Conservation (phyloP, 35 echinoderm and acorn worm species). For the Apostichopus californicus region DNA sequence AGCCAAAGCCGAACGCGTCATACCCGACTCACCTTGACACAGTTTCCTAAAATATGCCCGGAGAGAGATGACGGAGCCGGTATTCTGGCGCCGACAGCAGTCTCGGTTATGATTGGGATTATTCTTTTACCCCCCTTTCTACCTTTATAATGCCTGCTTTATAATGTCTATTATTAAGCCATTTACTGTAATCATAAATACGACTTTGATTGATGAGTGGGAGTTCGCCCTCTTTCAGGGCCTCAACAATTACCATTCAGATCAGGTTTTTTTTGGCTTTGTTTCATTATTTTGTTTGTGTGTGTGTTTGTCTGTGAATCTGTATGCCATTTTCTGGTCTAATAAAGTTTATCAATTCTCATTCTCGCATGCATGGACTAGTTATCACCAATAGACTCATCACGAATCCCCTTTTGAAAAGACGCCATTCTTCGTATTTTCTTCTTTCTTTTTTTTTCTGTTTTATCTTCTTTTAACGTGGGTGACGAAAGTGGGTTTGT, state of each 20-base stretch:
- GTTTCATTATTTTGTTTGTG: not conserved
- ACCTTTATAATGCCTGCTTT: not conserved
- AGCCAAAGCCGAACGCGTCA: not conserved
- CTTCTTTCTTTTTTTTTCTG: not conserved
- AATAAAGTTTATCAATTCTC: not conserved
- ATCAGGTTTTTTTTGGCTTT: not conserved
- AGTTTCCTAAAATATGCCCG: not conserved
- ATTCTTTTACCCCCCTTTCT: not conserved
- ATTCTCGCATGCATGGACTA: not conserved
- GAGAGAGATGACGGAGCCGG: no score
- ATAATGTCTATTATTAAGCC: not conserved
- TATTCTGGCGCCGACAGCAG: not conserved
- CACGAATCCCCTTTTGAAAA: not conserved
- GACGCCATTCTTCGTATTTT: no score
- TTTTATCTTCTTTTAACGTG: not conserved
- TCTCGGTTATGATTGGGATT: not conserved
- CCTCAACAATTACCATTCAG: not conserved
- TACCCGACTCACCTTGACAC: not conserved
- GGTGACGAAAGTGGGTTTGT: not conserved
- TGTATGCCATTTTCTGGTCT: not conserved
- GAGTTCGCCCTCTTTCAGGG: not conserved
- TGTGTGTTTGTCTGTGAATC: not conserved
- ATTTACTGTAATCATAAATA: not conserved
- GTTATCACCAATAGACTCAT: not conserved
- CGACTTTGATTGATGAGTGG: not conserved